Conservation (phyloP, 1,140 invertebrate species). For the Eurosta solidaginis region DNA sequence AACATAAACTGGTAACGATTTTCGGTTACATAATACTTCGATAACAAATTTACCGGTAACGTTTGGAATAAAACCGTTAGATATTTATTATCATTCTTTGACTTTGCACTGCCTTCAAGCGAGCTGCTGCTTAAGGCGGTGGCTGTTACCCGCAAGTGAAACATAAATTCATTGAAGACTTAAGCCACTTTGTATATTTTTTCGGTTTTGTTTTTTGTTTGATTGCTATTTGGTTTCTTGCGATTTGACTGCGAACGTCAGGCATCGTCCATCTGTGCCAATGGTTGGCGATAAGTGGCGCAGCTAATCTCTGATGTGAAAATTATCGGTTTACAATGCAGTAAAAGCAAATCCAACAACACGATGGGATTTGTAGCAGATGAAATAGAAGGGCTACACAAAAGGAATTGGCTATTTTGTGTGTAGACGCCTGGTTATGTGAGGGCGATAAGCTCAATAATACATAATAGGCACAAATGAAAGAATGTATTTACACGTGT, state of each 20-base stretch:
- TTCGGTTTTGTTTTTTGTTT: not conserved
- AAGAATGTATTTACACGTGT: not conserved
- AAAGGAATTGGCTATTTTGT: not conserved
- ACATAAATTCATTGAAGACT: slow-evolving; percentile 19
- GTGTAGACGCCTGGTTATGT: not conserved
- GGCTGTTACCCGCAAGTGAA: not conserved
- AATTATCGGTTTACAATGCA: slow-evolving; percentile 26
- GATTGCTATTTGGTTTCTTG: not conserved
- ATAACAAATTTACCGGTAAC: too few relatives aligned
- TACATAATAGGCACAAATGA: not conserved
- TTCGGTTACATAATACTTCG: too few relatives aligned
- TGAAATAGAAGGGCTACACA: not conserved
- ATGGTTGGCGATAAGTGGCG: slow-evolving; percentile 22
- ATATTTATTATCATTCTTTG: not conserved
- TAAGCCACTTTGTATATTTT: not conserved
- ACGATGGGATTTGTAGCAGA: not conserved
- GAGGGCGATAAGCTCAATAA: slow-evolving; percentile 20
- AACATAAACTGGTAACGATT: too few relatives aligned
- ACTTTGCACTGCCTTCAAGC: not conserved
- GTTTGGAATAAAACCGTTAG: too few relatives aligned
- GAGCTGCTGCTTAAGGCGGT: not conserved
- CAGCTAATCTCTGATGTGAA: slow-evolving; percentile 28
- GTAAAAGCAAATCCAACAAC: not conserved
- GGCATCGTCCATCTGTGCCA: slow-evolving; percentile 9
- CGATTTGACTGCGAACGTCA: slow-evolving; percentile 3